Conservation (phyloP, 2,113 vertebrate species). For the Lophochroa leadbeateri region DNA sequence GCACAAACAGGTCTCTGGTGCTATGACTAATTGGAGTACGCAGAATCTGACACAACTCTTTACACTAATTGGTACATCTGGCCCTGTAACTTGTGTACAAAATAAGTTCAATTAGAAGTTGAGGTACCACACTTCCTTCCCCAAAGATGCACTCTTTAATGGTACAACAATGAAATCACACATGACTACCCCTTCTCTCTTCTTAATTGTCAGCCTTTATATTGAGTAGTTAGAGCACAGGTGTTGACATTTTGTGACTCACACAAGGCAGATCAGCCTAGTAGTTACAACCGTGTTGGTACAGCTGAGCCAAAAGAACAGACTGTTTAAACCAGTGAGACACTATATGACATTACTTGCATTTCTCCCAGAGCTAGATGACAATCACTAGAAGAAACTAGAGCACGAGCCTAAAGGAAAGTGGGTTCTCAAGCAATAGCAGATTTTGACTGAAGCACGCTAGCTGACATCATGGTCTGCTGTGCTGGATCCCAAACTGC, state of each 20-base stretch:
- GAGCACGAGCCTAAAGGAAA: not conserved
- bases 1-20: not conserved
- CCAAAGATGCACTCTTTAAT: not conserved
- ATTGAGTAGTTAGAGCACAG: not conserved
- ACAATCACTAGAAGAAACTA: not conserved
- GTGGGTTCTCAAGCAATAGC: not conserved
- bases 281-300: not conserved
- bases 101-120: slow-evolving; percentile 6
- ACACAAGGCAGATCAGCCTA: not conserved
- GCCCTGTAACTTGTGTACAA: not conserved
- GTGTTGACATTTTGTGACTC: slow-evolving; percentile 1
- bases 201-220: not conserved
- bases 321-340: not conserved
- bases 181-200: not conserved
- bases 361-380: not conserved
- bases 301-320: not conserved
- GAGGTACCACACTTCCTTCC: slow-evolving; percentile 39
- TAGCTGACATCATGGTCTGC: not conserved
- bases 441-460: not conserved
- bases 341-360: not conserved
- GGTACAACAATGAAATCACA: not conserved
- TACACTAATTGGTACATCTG: not conserved
- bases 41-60: slow-evolving; percentile 38
- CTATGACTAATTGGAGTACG: not conserved
- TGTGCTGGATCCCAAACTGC: not conserved